Base-by-base conservation (phyloP, 2,113 vertebrate species). In the Cygnus buccinator region DNA sequence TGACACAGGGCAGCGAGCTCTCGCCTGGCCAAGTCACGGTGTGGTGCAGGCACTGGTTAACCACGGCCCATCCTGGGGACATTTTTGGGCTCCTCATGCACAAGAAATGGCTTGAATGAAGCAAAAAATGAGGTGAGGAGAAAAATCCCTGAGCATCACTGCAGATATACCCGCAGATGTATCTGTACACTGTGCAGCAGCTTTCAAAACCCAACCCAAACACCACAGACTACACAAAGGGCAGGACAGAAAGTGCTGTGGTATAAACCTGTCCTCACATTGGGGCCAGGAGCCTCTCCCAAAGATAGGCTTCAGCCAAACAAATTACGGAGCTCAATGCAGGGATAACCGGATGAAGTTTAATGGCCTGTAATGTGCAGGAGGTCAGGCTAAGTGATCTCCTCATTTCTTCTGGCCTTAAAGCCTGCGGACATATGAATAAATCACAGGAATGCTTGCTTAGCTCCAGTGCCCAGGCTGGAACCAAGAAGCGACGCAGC, bases 231-330 rank as follows among this genome's bases (percentile, higher is more conserved):
- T 70, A 76, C 62, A 86, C 77, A 91, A 95, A 94, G 79, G 78
- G 75, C 2, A 31, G 78, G 82, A 94, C 5, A 74, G 78, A 92
- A 95, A 95, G 93, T 50, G 18, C 22, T 63, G 6, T 83, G 70
- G 35, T 62, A 93, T 93, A 95, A 96, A 96, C 59, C 93, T 91
- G 93, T 96, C 93, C 77, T 86, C 52, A 3, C 65, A 63, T 95
- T 63, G 33, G 79, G 87, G 39, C 89, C 50, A 67, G 82, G 21
- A 89, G 55, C 85, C 76, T 90, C 89, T 97, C 92, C 90, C 91
- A 46, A 63, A 88, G 89, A 91, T 81, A 85, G 8, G 5, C 72
- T 46, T 57, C 73, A 84, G 87, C 93, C 85, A 90, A 88, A 94
- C 72, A 95, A 94, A 80, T 43, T 48, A 77, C 2, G 8, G 58